These are phyloP conservation scores for Synanceia verrucosa DNA, from an alignment of 2,797 vertebrate species.

Conservation along the genomic window DNA sequence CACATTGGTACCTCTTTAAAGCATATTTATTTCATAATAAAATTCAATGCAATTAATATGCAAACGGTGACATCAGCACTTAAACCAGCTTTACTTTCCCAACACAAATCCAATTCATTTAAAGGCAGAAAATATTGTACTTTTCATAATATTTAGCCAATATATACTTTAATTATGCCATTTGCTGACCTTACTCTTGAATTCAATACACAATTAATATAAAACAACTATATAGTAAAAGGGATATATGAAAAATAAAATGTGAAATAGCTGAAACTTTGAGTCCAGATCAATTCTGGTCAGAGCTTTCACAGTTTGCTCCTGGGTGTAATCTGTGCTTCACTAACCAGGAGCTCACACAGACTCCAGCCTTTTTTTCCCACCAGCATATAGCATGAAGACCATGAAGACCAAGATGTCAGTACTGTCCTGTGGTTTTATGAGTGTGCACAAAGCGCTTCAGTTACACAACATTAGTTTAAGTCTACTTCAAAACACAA, in stretches of 20 bases:
- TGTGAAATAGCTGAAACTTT: slow-evolving; percentile 17
- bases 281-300: background rate
- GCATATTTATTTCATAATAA: background rate
- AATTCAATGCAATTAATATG: background rate
- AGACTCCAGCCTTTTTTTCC: background rate
- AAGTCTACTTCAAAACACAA: slow-evolving; percentile 20
- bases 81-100: slow-evolving; percentile 53
- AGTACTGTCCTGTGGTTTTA: slow-evolving; percentile 15
- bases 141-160: slow-evolving; percentile 11
- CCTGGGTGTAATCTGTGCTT: slow-evolving; percentile 4
- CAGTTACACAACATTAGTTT: slow-evolving; percentile 5
- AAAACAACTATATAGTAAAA: slow-evolving; percentile 42
- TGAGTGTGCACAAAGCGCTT: slow-evolving; percentile 4
- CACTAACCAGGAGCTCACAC: background rate
- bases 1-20: background rate
- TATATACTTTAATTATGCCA: slow-evolving; percentile 24
- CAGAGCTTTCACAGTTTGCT: background rate
- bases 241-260: slow-evolving; percentile 39
- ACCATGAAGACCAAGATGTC: slow-evolving; percentile 9
- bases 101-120: slow-evolving; percentile 21
- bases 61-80: background rate
- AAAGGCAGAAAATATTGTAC: slow-evolving; percentile 25
- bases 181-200: slow-evolving; percentile 5
- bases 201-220: slow-evolving; percentile 31
- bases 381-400: slow-evolving; percentile 8